phyloP scores from a whole-genome alignment of 2,113 vertebrate species.

The Clarias macrocephalus region DNA sequence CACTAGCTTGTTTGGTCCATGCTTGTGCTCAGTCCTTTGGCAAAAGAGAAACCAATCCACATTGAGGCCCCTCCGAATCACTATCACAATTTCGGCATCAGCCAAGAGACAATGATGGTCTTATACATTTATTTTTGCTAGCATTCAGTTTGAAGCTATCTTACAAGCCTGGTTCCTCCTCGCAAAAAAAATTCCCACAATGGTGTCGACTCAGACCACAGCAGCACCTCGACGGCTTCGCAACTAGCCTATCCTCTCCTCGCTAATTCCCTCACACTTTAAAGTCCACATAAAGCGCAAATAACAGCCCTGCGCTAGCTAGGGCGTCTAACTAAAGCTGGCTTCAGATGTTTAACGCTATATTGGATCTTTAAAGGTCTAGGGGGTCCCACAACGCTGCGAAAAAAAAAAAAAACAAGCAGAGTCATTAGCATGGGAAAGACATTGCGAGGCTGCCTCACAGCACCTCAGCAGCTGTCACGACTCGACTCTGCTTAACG shows the following conservation, averaged over 20 bases:
- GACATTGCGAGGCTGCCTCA: conserved; percentile 43
- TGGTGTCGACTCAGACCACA: conserved; percentile 15
- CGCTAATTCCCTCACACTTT: conserved; percentile 39
- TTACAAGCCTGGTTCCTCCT: background rate
- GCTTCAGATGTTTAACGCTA: conserved; percentile 48
- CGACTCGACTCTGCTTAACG: conserved; percentile 28
- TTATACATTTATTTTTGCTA: background rate
- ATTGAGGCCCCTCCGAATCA: conserved; percentile 36
- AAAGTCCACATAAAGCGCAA: conserved; percentile 36
- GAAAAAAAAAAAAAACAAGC: conserved; percentile 32
- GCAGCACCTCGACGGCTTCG: background rate
- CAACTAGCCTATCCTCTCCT: conserved; percentile 13
- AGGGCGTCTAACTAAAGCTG: conserved; percentile 1
- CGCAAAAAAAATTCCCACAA: background rate
- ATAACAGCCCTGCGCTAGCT: conserved; percentile 41
- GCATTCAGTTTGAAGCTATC: background rate
- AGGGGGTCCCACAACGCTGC: conserved; percentile 19
- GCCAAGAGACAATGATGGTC: conserved; percentile 25
- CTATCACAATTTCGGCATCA: background rate
- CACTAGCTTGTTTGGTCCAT: conserved; percentile 2
- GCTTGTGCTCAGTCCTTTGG: conserved; percentile 12
- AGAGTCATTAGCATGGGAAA: conserved; percentile 49
- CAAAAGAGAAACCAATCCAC: conserved; percentile 46
- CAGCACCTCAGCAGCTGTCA: conserved; percentile 44
- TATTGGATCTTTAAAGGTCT: conserved; percentile 26